phyloP scores from a whole-genome alignment of 2,113 vertebrate species.

The Puma concolor region DNA sequence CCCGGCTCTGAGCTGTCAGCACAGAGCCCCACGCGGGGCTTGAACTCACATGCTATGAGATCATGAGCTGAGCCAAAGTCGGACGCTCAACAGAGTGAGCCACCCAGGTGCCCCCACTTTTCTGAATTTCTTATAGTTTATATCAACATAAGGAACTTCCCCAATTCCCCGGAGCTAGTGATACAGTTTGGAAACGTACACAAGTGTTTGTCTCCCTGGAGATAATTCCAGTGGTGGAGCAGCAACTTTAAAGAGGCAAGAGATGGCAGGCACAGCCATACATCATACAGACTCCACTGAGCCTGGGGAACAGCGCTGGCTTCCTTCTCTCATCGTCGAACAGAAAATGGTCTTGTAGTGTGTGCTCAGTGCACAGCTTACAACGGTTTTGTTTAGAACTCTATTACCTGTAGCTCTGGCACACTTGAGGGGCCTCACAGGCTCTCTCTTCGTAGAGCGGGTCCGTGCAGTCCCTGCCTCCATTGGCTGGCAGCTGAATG shows the following conservation, averaged over 20 bases:
- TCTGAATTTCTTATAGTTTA: background rate
- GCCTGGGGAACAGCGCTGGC: rapidly evolving
- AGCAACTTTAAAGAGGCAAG: background rate
- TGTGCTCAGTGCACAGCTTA: rapidly evolving
- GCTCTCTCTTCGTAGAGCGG: conserved; percentile 93
- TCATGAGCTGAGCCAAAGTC: too few species aligned
- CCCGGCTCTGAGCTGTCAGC: too few species aligned
- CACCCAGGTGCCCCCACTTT: background rate
- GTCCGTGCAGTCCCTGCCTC: conserved; percentile 95
- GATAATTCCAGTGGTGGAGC: background rate
- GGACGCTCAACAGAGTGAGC: too few species aligned
- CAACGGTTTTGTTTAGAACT: background rate
- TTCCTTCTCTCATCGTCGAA: background rate
- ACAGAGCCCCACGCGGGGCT: too few species aligned
- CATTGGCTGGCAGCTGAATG: conserved; percentile 93
- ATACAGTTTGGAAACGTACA: background rate
- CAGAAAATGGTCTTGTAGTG: too few species aligned
- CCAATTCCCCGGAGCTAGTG: background rate
- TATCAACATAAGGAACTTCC: background rate
- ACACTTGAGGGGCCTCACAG: conserved; percentile 88
- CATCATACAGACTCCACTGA: background rate
- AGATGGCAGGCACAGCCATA: background rate
- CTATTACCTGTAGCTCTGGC: conserved; percentile 94
- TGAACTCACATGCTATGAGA: too few species aligned
- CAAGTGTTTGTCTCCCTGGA: background rate